Conservation (phyloP, 2,888 invertebrate genomes). For the Phalangium opilio region DNA sequence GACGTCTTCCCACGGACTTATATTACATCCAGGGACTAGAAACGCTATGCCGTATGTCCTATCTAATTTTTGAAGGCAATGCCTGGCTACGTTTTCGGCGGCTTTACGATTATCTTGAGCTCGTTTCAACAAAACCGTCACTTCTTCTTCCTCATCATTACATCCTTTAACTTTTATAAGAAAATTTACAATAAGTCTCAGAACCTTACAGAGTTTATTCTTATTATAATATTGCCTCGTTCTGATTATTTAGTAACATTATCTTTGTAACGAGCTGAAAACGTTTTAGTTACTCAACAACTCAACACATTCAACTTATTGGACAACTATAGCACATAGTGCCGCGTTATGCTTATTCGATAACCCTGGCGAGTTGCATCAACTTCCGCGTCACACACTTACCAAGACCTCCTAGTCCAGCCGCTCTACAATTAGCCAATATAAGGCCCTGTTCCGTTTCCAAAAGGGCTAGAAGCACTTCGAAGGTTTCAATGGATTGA, state of each 20-base stretch:
- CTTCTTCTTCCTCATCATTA: conserved; percentile 26
- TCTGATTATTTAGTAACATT: no score
- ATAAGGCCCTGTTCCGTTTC: conserved; percentile 52
- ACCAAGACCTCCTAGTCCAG: conserved; percentile 25
- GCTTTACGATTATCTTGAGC: conserved; percentile 48
- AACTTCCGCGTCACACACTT: conserved; percentile 1
- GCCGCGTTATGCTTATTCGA: no score
- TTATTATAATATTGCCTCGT: no score
- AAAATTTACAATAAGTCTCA: no score
- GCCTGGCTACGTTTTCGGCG: conserved; percentile 61
- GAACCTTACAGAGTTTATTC: no score
- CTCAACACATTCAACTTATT: no score
- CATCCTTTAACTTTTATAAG: conserved; percentile 17
- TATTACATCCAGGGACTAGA: conserved; percentile 17
- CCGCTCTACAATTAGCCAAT: conserved; percentile 35
- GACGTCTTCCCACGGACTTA: conserved; percentile 29
- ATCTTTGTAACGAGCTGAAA: no score
- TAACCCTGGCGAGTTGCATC: no score
- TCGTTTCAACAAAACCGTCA: conserved; percentile 30
- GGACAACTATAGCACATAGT: no score
- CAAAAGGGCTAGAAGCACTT: conserved; percentile 62
- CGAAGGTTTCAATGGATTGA: conserved; percentile 70
- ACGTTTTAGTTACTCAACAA: no score
- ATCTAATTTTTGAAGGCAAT: conserved; percentile 54
- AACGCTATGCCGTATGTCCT: conserved; percentile 27